Conservation (phyloP, 2,888 invertebrate genomes). For the Nipponacmea schrenckii region DNA sequence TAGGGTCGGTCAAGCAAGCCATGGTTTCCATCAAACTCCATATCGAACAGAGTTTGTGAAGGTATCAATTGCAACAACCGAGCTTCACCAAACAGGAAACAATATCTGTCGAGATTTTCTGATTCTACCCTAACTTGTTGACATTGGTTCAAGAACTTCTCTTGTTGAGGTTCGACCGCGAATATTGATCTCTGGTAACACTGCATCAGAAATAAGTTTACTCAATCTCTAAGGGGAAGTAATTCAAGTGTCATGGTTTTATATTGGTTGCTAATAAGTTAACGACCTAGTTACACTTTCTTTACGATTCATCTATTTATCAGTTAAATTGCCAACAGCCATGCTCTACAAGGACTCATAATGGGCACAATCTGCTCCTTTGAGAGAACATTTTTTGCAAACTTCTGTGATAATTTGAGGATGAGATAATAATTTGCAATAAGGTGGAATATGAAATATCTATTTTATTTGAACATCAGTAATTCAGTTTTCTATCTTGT, state of each 20-base stretch:
- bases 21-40: background rate
- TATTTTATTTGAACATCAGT: background rate
- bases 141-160: background rate
- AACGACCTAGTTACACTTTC: too few species aligned
- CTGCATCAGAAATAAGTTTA: background rate
- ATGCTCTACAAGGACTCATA: too few species aligned
- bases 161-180: background rate
- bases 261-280: background rate
- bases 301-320: too few species aligned
- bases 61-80: background rate
- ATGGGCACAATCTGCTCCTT: too few species aligned
- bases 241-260: background rate
- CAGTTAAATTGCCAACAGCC: too few species aligned
- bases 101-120: background rate
- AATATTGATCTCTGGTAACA: background rate
- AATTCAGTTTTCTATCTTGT: background rate
- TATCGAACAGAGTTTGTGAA: too few species aligned
- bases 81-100: background rate
- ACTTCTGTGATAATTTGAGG: too few species aligned
- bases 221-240: background rate
- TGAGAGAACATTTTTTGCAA: too few species aligned
- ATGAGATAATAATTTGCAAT: background rate
- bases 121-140: constrained; percentile 6
- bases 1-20: background rate
- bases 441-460: background rate